Base-by-base conservation (phyloP, 2,113 vertebrate species). In the Elgaria multicarinata region DNA sequence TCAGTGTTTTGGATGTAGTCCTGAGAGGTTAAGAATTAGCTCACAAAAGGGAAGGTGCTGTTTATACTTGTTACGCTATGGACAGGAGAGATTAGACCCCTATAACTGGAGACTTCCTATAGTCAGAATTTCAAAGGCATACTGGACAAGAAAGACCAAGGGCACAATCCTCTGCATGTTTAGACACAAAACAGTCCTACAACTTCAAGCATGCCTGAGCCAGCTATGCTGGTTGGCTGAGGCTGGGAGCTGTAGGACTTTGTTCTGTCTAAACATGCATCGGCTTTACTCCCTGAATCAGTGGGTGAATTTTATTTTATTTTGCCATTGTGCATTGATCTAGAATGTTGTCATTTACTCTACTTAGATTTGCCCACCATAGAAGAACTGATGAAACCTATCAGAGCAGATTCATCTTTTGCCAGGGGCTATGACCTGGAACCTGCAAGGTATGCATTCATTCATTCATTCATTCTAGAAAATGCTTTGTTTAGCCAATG, bases 301-400 rank as follows among this genome's bases (percentile, higher is more conserved):
- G 36, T 67, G 13, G 16, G 0, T 72, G 42, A 64, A 31, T 36
- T 75, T 82, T 75, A 58, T 77, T 58, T 46, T 20, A 67, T 42
- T 80, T 0, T 80, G 53, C 64, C 71, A 0, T 87, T 90, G 84
- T 55, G 1, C 22, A 36, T 55, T 75, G 8, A 90, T 39, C 18
- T 44, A 74, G 6, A n/a, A 5, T 53, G 7, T 71, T 79, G 22
- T 90, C 36, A 28, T 76, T 83, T 87, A 22, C 44, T 87, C 71
- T 69, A 42, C 18, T 85, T 92, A 99, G 99, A 99, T 92, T 93
- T 99, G 24, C 97, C 98, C 53, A 99, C 99, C 78, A 95, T 98
- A 88, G 99, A 99, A 85, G 99, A 99, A 92, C 92, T 99, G 91
- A 98, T 99, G 98, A 97, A 93, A 93, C 97, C 97, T 33, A 98